Percentiles rank a stretch among this genome's conserved stretches.
phyloP scores from a whole-genome alignment of 2,888 invertebrate species.

The Macrophya annulata region DNA sequence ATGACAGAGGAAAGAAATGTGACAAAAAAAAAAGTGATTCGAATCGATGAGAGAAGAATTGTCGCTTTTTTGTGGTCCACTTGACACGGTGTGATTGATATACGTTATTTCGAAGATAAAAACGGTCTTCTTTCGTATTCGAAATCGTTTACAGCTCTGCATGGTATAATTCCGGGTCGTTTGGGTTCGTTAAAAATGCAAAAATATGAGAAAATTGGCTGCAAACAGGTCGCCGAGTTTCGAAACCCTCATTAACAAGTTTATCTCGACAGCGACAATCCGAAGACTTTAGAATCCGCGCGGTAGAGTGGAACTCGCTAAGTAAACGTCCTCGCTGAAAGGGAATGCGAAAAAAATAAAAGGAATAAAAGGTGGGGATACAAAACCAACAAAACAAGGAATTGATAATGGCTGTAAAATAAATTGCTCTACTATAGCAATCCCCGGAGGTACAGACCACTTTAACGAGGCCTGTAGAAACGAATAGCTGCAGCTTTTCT shows the following conservation, averaged over 20 bases:
- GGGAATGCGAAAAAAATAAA: neutral
- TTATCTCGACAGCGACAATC: neutral
- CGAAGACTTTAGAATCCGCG: neutral
- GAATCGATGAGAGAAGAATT: conserved; percentile 33
- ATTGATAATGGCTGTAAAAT: conserved; percentile 40
- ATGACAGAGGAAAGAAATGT: neutral
- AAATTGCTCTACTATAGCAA: conserved; percentile 22
- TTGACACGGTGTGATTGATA: conserved; percentile 45
- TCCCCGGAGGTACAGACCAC: neutral
- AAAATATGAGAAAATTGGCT: conserved; percentile 38
- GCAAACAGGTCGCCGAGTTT: neutral
- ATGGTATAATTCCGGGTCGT: neutral
- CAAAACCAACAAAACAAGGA: conserved; percentile 8
- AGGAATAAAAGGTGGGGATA: neutral
- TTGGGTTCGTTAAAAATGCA: conserved; percentile 18
- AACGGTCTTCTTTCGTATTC: neutral
- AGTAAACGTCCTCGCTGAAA: conserved; percentile 9
- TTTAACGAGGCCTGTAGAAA: conserved; percentile 17
- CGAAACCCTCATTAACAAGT: conserved; percentile 25
- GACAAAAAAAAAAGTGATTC: neutral
- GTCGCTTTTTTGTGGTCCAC: conserved; percentile 24
- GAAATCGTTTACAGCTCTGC: neutral
- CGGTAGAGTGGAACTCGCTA: neutral
- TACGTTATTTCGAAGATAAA: conserved; percentile 14
- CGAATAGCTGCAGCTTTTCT: conserved; percentile 17